Evolutionary conservation across 2,113 vertebrate species (phyloP), one percentile per base, ranked within the genome.

Genomic region (Pica pica): DNA sequence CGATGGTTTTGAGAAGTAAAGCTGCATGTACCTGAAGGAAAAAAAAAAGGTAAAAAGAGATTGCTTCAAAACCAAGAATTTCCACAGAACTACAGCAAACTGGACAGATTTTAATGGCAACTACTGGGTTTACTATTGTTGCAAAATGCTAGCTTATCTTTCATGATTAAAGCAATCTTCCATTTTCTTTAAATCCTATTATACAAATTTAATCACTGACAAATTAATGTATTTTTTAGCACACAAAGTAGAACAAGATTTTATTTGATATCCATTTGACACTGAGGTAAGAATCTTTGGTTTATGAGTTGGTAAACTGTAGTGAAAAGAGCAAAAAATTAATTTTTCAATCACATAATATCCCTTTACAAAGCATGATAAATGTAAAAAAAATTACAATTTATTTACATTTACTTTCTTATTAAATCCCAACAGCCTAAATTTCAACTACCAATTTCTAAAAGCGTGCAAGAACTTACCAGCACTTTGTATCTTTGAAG

Each of bases 1-100:
- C 98, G 98, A 85, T 97, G 98, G 92, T 97, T 99, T 89, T 93
- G 98, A 76, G 97, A 96, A 87, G 78, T 75, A 97, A 97, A 96
- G 73, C 95, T 75, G 76, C 95, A 93, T 63, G 95, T 69, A 87
- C 95, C 98, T 99, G 89, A 6, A 64, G 10, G 20, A 6, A 13
- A 33, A 49, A 92, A 19, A 91, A 21, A 31, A 70, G 3, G 7
- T 60, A 78, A 47, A 37, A 24, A 56, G 53, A 47, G 31, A 35
- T 7, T 87, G 77, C 69, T 77, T 95, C 44, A 65, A 78, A 87
- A 65, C 61, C 26, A 83, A 68, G 63, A 65, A 70, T 47, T 79
- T 75, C 33, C 17, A 59, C 27, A 60, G 27, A 95, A 85, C 33
- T 46, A 59, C 19, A 77, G 20, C 42, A 90, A 69, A 83, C 27